Evolutionary conservation across 2,113 vertebrate species (phyloP), one percentile per base, ranked within the genome.

Genomic region (Syngnathus floridae): DNA sequence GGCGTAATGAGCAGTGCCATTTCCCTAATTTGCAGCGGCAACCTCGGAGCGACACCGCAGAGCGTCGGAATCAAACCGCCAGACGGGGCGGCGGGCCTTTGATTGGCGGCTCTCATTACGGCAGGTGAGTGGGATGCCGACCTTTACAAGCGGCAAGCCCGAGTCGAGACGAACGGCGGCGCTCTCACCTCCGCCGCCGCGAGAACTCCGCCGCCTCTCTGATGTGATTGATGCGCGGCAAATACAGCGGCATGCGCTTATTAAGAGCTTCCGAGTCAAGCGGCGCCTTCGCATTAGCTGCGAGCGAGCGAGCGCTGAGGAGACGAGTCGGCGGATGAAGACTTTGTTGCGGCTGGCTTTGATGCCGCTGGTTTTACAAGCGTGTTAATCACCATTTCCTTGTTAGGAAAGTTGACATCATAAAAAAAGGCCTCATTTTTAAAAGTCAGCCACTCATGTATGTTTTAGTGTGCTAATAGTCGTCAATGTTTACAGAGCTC

Each of bases 61-160:
- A 83, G 79, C 62, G 16, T 75, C 74, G 80, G 76, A 88, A 86
- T 87, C 89, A 88, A 90, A 90, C 86, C 81, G 56, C 54, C 76
- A 84, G 76, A 76, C 81, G 41, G 22, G 38, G 54, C 54, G 54
- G 54, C 54, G 54, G 40, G 75, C 49, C 82, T 89, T 87, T 89
- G 87, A 91, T 91, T 91, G 91, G 89, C 91, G 86, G 81, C 85
- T 86, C 90, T 95, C 93, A 93, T 94, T 95, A 94, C 92, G 84
- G 93, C 90, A 92, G 92, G 92, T 86, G 88, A 90, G 86, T 89
- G 88, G 90, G 92, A 90, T 80, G 82, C 67, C 78, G 81, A 88
- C 83, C 86, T 92, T 92, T 83, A 86, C 35, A 56, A 56, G 5
- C 26, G 54, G 26, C 22, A 31, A 22, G 52, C 51, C 51, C 66